Base-by-base conservation (phyloP, 2,797 vertebrate species). In the Etheostoma perlongum region DNA sequence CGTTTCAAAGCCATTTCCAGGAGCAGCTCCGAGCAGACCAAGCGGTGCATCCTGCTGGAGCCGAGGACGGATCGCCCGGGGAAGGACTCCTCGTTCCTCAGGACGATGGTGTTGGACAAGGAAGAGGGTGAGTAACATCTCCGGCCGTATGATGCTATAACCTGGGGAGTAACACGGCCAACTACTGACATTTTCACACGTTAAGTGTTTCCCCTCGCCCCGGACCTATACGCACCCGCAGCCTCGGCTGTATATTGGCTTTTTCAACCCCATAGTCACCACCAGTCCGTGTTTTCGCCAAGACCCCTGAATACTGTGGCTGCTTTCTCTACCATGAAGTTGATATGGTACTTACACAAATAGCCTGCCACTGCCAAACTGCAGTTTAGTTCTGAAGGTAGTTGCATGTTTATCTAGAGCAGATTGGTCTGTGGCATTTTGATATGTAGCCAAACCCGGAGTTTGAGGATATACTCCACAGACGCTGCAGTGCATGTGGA, bases 41-140 rank as follows among this genome's bases (percentile, higher is more conserved):
- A 89, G 70, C 74, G 85, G 88, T 76, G 92, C 92, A 94, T 95
- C 93, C 96, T 94, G 94, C 94, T 90, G 95, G 94, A 95, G 94
- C 96, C 95, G 95, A 95, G 96, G 95, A 96, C 96, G 95, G 95
- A 97, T 94, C 96, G 94, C 96, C 96, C 95, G 95, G 95, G 95
- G 95, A 96, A 95, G 91, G 95, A 96, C 96, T 95, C 95, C 93
- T 95, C 96, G 91, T 94, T 95, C 95, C 95, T 96, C 76, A 97
- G 97, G 96, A 99, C 98, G 95, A 99, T 99, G 98, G 98, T 99
- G 95, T 94, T 99, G 95, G 98, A 99, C 96, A 99, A 99, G 98
- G 98, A 99, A 95, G 98, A 99, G 95, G 98, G 98, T 99, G 96
- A 97, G 98, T 97, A 95, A 91, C 94, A 52, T 87, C 90, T 78